Evolutionary conservation across 37 sponge, comb jelly and placozoan genomes (phyloP).

Genomic region (Bolinopsis microptera): DNA sequence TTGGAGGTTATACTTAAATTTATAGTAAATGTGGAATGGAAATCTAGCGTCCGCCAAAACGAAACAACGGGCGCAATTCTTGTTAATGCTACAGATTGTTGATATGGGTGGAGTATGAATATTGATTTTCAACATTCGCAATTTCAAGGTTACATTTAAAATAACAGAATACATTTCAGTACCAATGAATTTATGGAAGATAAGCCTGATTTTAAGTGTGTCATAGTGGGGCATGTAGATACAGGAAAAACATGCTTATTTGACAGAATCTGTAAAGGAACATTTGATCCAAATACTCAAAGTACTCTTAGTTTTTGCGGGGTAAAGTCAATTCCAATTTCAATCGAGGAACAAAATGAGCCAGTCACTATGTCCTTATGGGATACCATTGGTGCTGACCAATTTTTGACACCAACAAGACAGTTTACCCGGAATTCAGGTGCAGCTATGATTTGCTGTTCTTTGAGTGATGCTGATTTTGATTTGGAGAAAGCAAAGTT

Average conservation of each 20-base stretch:
- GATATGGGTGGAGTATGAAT: no score
- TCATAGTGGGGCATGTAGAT: background rate
- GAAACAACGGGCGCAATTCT: no score
- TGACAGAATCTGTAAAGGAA: background rate
- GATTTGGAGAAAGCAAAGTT: slow-evolving; percentile 43
- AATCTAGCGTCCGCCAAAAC: no score
- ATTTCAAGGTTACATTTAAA: no score
- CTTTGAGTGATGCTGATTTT: slow-evolving; percentile 28
- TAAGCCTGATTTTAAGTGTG: slow-evolving; percentile 21
- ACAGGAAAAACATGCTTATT: slow-evolving; percentile 41
- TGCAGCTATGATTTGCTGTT: slow-evolving; percentile 43
- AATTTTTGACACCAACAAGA: slow-evolving; percentile 19
- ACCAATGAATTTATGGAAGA: slow-evolving; percentile 10
- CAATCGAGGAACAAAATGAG: background rate
- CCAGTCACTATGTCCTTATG: slow-evolving; percentile 1
- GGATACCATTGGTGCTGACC: slow-evolving; percentile 9
- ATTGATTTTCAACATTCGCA: no score
- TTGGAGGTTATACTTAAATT: no score
- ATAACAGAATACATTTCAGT: no score
- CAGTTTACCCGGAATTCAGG: slow-evolving; percentile 36
- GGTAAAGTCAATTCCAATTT: background rate
- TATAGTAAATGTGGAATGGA: no score
- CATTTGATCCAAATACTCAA: slow-evolving; percentile 1
- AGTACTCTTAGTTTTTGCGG: background rate
- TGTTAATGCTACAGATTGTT: no score